A percentile compares a stretch with the other conserved stretches of the same genome.
These are phyloP conservation scores for Drosophila mercatorum DNA, from an alignment of 2,888 invertebrate species.

Conservation along the genomic window DNA sequence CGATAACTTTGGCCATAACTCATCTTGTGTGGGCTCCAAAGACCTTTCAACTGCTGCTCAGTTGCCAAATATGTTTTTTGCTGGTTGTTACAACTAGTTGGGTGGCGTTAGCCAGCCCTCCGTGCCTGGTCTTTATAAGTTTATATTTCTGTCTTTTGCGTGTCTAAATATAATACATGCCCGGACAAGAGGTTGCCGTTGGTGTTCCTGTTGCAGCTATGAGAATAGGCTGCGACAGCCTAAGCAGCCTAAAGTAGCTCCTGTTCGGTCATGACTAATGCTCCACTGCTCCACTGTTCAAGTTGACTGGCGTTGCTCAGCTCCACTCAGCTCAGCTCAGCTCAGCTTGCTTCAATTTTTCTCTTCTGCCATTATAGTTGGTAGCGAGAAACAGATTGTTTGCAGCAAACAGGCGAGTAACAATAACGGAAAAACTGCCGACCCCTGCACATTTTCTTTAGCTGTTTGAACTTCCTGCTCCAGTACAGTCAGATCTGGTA, in stretches of 20 bases:
- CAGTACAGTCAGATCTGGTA: constrained; percentile 10
- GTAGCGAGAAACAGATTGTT: constrained; percentile 76
- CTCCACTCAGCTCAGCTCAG: constrained; percentile 52
- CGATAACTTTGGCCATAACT: constrained; percentile 77
- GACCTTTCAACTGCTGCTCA: constrained; percentile 74
- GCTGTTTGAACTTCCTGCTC: constrained; percentile 64
- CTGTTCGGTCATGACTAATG: constrained; percentile 45
- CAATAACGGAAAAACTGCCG: constrained; percentile 59
- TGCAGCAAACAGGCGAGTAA: constrained; percentile 51
- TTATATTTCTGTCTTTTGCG: constrained; percentile 71
- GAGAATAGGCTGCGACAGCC: constrained; percentile 21
- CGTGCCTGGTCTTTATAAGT: constrained; percentile 67
- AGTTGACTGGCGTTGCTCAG: constrained; percentile 62
- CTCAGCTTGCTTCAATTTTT: constrained; percentile 72
- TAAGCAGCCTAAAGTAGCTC: constrained; percentile 23
- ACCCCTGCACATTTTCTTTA: constrained; percentile 69
- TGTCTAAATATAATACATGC: constrained; percentile 78
- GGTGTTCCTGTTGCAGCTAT: not conserved
- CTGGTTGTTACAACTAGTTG: constrained; percentile 31
- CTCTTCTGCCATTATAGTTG: constrained; percentile 56
- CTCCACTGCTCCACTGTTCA: constrained; percentile 51
- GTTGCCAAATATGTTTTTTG: constrained; percentile 67
- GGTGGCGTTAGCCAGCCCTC: constrained; percentile 25
- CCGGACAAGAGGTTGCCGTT: constrained; percentile 16
- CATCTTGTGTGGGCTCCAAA: constrained; percentile 62